phyloP scores from a whole-genome alignment of 2,888 invertebrate genomes.

The Drosophila ezoana region DNA sequence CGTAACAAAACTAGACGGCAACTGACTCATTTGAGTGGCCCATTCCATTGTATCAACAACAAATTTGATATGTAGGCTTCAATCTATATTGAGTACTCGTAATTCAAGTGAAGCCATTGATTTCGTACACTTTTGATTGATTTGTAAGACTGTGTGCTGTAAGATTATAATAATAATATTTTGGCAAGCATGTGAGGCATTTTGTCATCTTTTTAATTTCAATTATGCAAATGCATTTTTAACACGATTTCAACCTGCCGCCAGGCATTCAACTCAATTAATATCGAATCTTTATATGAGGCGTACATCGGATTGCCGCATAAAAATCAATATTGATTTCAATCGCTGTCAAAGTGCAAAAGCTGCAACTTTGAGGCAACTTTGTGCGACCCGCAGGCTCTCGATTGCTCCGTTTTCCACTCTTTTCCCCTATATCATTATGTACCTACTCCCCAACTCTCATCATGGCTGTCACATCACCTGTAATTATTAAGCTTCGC shows the following conservation, averaged over 20 bases:
- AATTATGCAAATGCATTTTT: conserved; percentile 56
- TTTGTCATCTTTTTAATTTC: conserved; percentile 35
- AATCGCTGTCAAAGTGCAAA: conserved; percentile 66
- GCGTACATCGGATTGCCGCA: conserved; percentile 12
- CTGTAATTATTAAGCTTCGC: conserved; percentile 67
- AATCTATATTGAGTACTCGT: neutral
- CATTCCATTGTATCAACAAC: neutral
- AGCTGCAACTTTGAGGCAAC: conserved; percentile 53
- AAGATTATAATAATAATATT: neutral
- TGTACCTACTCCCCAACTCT: neutral
- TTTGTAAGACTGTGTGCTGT: conserved; percentile 31
- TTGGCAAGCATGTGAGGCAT: neutral
- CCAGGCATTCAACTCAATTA: conserved; percentile 29
- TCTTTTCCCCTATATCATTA: conserved; percentile 11
- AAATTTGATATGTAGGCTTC: conserved; percentile 40
- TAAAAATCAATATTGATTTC: conserved; percentile 68
- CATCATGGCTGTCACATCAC: conserved; percentile 34
- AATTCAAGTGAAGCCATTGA: conserved; percentile 11
- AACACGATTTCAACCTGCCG: conserved; percentile 17
- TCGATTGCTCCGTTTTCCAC: conserved; percentile 3
- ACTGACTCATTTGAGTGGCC: conserved; percentile 9
- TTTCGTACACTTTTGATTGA: conserved; percentile 44
- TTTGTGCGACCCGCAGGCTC: conserved; percentile 39
- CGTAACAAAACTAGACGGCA: conserved; percentile 34
- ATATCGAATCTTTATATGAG: conserved; percentile 28